Evolutionary conservation across 2,888 invertebrate genomes (phyloP).

Genomic region (Eristalinus aeneus): DNA sequence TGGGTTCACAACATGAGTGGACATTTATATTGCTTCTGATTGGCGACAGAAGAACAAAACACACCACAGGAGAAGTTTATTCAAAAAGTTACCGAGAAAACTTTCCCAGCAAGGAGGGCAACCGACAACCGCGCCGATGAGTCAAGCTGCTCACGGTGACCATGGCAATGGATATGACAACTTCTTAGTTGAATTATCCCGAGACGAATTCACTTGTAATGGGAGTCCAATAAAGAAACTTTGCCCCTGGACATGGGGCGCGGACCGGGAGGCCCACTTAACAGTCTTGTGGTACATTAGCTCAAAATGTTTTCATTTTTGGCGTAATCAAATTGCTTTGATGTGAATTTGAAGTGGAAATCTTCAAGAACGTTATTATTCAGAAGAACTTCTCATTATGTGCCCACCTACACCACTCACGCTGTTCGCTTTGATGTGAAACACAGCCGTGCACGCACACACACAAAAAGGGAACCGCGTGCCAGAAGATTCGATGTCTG

Average conservation of each 20-base stretch:
- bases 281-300: neutral
- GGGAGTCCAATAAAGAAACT: neutral
- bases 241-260: neutral
- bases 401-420: neutral
- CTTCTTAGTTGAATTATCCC: slow-evolving; percentile 15
- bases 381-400: neutral
- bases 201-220: neutral
- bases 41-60: slow-evolving; percentile 20
- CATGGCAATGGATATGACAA: slow-evolving; percentile 18
- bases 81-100: slow-evolving; percentile 1
- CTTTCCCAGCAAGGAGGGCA: neutral
- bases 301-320: neutral
- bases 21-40: slow-evolving; percentile 39
- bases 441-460: neutral
- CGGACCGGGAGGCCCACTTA: neutral
- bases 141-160: slow-evolving; percentile 16
- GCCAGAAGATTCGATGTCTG: neutral
- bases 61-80: neutral
- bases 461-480: neutral
- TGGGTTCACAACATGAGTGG: slow-evolving; percentile 22
- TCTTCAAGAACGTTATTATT: neutral
- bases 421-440: neutral
- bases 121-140: slow-evolving; percentile 14
- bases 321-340: neutral
- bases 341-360: neutral